Percentiles rank a stretch among this genome's conserved stretches.
Conservation (phyloP, 2,888 invertebrate species). For the Eristalinus sepulchralis region DNA sequence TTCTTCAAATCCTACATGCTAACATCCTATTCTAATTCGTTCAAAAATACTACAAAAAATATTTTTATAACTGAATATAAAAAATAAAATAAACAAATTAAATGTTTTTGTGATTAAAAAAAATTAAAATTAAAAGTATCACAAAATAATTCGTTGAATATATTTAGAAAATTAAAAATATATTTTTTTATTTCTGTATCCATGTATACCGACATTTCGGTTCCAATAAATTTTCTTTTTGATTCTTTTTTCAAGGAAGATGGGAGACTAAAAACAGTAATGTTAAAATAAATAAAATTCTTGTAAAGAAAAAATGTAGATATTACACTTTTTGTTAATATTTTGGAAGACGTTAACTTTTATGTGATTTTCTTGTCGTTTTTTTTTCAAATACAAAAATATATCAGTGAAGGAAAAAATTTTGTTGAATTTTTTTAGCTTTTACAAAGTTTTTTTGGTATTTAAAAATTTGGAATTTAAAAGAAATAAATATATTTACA, state of each 20-base stretch:
- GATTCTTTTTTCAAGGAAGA: not conserved
- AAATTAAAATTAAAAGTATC: conserved; percentile 51
- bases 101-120: not conserved
- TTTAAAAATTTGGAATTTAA: not conserved
- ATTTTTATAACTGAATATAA: conserved; percentile 1
- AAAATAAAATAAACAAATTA: conserved; percentile 15
- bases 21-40: conserved; percentile 43
- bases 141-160: conserved; percentile 45
- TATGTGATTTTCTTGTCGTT: conserved; percentile 60
- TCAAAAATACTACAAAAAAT: conserved; percentile 26
- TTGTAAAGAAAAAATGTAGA: not conserved
- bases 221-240: not conserved
- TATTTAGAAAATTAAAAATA: too few species aligned
- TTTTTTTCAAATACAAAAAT: not conserved
- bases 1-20: conserved; percentile 28
- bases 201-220: not conserved
- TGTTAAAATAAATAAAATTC: conserved; percentile 9
- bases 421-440: conserved; percentile 30
- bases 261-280: conserved; percentile 32
- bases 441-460: conserved; percentile 35
- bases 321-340: conserved; percentile 9
- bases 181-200: too few species aligned
- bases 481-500: not conserved
- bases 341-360: conserved; percentile 64
- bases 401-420: not conserved